Percentiles rank a stretch among this genome's conserved stretches.
Evolutionary conservation across 37 sponge, comb jelly and placozoan species (phyloP).

Genomic region (Aplysina aerophoba): DNA sequence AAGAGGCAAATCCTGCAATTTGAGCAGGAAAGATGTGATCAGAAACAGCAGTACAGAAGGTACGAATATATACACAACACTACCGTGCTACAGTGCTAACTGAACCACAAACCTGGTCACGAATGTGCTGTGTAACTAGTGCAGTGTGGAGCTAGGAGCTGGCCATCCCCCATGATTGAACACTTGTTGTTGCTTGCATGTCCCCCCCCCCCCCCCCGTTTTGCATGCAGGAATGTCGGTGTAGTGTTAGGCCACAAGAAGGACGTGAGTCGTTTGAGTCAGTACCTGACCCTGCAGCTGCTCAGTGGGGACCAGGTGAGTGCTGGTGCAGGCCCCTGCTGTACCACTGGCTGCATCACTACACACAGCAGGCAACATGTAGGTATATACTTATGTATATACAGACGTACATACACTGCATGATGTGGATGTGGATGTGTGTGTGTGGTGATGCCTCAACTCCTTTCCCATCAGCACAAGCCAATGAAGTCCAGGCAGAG

Average conservation of each 20-base stretch:
- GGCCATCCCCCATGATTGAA: too few relatives aligned
- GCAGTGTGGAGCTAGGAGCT: too few relatives aligned
- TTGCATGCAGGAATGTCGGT: conserved; percentile 44
- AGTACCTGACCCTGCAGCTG: conserved; percentile 39
- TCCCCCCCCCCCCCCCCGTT: background rate
- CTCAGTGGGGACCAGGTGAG: conserved; percentile 13
- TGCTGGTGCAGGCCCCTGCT: background rate
- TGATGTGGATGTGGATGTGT: background rate
- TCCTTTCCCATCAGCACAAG: background rate
- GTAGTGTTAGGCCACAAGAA: conserved; percentile 45
- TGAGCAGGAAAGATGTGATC: background rate
- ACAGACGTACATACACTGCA: background rate
- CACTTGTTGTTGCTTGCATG: too few relatives aligned
- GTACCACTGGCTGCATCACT: background rate
- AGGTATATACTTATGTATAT: background rate
- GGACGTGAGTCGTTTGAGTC: conserved; percentile 63
- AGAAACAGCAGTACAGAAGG: conserved; percentile 23
- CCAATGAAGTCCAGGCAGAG: conserved; percentile 24
- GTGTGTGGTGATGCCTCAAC: background rate
- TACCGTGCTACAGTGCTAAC: too few relatives aligned
- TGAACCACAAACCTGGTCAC: too few relatives aligned
- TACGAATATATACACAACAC: background rate
- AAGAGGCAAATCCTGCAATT: conserved; percentile 1
- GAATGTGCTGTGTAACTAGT: too few relatives aligned
- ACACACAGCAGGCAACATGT: background rate